phyloP scores from a whole-genome alignment of 2,113 vertebrate genomes.

The Lethenteron reissneri region DNA sequence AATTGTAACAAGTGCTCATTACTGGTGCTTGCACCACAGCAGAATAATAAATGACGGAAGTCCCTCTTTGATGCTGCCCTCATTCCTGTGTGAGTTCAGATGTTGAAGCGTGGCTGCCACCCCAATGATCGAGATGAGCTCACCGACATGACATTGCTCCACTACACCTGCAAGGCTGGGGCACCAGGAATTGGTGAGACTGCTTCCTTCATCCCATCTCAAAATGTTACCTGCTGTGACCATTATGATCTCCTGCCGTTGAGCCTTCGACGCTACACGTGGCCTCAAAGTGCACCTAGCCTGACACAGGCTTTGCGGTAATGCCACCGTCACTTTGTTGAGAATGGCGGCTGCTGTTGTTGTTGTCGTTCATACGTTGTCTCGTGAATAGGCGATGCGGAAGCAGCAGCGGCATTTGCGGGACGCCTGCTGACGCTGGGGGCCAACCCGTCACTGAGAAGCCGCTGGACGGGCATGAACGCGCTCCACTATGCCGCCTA shows the following conservation, averaged over 20 bases:
- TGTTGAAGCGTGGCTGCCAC: slow-evolving; percentile 70
- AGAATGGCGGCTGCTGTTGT: background rate
- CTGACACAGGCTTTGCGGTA: background rate
- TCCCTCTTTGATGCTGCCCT: too few species aligned
- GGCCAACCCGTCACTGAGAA: slow-evolving; percentile 57
- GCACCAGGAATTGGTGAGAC: slow-evolving; percentile 75
- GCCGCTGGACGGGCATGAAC: slow-evolving; percentile 96
- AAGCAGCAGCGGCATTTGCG: slow-evolving; percentile 55
- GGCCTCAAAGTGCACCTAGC: background rate
- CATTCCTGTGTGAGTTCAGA: slow-evolving; percentile 23
- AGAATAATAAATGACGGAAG: too few species aligned
- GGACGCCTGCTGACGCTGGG: slow-evolving; percentile 50
- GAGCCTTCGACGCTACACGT: background rate
- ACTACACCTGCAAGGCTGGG: slow-evolving; percentile 91
- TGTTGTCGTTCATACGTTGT: slow-evolving; percentile 7
- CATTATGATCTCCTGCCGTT: background rate
- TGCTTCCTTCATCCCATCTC: background rate
- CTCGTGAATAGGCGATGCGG: slow-evolving; percentile 43
- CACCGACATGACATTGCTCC: slow-evolving; percentile 88
- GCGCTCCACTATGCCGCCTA: slow-evolving; percentile 91
- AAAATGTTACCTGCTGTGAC: background rate
- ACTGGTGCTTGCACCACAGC: too few species aligned
- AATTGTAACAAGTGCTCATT: too few species aligned
- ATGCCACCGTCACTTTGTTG: background rate
- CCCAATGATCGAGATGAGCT: slow-evolving; percentile 84